Evolutionary conservation across 2,113 vertebrate genomes (phyloP).

Genomic region (Solea solea): DNA sequence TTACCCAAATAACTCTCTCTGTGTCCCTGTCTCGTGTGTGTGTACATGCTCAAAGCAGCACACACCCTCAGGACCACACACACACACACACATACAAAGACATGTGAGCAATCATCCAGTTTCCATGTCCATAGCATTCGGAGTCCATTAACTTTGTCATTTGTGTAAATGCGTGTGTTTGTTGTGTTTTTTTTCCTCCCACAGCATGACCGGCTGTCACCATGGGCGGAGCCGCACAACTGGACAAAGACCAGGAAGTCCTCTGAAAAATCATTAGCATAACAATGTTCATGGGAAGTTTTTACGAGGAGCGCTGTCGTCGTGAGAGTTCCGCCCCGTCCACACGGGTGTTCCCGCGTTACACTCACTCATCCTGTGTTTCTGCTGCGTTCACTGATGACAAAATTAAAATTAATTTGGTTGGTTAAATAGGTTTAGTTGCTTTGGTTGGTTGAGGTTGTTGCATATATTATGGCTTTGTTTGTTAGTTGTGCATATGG

Average conservation of each 20-base stretch:
- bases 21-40: not conserved
- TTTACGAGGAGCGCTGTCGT: constrained; percentile 24
- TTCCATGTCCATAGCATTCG: constrained; percentile 36
- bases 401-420: constrained; percentile 10
- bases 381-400: constrained; percentile 55
- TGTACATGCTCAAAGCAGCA: not conserved
- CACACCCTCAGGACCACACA: not conserved
- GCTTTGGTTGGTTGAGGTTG: too few relatives aligned
- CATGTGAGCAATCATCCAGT: not conserved
- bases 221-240: constrained; percentile 40
- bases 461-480: too few relatives aligned
- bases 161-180: constrained; percentile 42
- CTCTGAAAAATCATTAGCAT: constrained; percentile 51
- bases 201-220: constrained; percentile 20
- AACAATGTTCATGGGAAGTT: constrained; percentile 42
- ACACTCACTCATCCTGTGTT: constrained; percentile 41
- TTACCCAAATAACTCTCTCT: not conserved
- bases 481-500: too few relatives aligned
- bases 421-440: too few relatives aligned
- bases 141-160: constrained; percentile 57
- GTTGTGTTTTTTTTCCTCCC: constrained; percentile 16
- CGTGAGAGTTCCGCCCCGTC: constrained; percentile 41
- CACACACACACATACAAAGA: not conserved
- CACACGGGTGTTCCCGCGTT: constrained; percentile 41
- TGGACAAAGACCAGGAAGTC: constrained; percentile 50